These are phyloP conservation scores for Ormyrus thymus DNA, from an alignment of 2,888 invertebrate genomes.

Conservation along the genomic window DNA sequence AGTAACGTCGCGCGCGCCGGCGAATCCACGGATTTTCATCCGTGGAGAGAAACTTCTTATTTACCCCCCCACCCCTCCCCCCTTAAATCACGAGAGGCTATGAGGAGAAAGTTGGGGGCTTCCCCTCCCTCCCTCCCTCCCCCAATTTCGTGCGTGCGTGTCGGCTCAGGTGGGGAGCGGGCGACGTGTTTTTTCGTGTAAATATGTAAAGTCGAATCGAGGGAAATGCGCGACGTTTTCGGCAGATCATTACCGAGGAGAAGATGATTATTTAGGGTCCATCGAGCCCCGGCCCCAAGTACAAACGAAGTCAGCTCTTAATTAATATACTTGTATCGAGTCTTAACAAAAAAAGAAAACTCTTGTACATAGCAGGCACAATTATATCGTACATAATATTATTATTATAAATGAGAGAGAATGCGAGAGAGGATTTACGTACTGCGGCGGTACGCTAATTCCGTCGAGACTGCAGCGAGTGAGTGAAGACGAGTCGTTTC, in stretches of 20 bases:
- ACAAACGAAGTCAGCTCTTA: conserved; percentile 73
- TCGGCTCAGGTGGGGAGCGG: conserved; percentile 11
- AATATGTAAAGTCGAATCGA: conserved; percentile 50
- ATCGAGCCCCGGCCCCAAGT: conserved; percentile 74
- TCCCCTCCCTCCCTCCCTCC: not conserved
- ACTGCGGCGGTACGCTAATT: conserved; percentile 13
- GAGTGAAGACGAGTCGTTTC: not conserved
- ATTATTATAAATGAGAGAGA: conserved; percentile 25
- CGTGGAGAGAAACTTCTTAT: too few species aligned
- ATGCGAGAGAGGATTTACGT: conserved; percentile 48
- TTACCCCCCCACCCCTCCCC: too few species aligned
- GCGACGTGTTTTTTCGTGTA: conserved; percentile 25
- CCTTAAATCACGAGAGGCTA: conserved; percentile 12
- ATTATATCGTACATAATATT: conserved; percentile 58
- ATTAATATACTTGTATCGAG: conserved; percentile 68
- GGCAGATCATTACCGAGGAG: conserved; percentile 58
- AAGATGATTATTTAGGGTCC: conserved; percentile 70
- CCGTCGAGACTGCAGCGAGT: conserved; percentile 22
- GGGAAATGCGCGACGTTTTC: not conserved
- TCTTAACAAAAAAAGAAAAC: conserved; percentile 62
- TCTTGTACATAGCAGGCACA: conserved; percentile 66
- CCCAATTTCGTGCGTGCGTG: conserved; percentile 3
- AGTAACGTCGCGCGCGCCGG: not conserved
- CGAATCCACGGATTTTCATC: not conserved
- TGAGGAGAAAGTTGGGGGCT: not conserved